These are phyloP conservation scores for Xestia sexstrigata DNA, from an alignment of 2,888 invertebrate species.

Conservation along the genomic window DNA sequence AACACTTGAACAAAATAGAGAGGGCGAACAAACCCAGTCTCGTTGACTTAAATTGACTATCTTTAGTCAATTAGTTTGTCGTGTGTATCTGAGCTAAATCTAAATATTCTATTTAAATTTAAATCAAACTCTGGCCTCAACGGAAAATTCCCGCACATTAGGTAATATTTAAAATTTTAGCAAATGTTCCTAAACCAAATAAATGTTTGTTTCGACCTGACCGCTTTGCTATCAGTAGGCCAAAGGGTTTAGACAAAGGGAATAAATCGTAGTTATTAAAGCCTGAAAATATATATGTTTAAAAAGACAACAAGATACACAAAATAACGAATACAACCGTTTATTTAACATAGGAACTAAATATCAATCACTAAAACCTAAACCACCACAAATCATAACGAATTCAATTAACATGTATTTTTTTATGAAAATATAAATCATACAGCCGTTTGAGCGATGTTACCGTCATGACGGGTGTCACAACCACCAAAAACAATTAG, in stretches of 20 bases:
- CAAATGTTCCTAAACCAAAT: not conserved
- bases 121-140: not conserved
- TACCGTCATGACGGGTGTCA: too few relatives aligned
- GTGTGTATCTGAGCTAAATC: not conserved
- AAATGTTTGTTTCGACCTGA: conserved; percentile 1
- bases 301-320: too few relatives aligned
- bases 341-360: too few relatives aligned
- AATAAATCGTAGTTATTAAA: not conserved
- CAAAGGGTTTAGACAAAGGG: not conserved
- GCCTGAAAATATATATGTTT: not conserved
- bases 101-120: conserved; percentile 2
- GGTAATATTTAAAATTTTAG: not conserved
- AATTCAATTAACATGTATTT: too few relatives aligned
- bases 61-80: not conserved
- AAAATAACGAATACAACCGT: too few relatives aligned
- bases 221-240: not conserved
- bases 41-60: not conserved
- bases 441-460: too few relatives aligned
- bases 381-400: too few relatives aligned
- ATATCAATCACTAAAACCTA: too few relatives aligned
- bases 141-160: not conserved
- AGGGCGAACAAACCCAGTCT: not conserved
- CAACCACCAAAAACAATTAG: too few relatives aligned
- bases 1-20: not conserved
- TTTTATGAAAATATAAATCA: too few relatives aligned